Base-by-base conservation (phyloP, 2,113 vertebrate species). In the Strigops habroptila region DNA sequence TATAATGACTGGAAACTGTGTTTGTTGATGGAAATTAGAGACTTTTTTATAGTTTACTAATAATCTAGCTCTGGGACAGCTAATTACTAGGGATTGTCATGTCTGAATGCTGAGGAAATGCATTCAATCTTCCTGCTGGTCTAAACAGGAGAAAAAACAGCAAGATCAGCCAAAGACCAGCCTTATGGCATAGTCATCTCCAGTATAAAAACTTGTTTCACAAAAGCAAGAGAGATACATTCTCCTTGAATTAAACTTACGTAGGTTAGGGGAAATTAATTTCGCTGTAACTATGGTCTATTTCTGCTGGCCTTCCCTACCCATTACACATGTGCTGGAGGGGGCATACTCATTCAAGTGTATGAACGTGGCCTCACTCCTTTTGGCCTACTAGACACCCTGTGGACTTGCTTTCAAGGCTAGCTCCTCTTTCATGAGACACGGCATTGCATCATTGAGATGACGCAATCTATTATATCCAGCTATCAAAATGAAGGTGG, bases 21-120 rank as follows among this genome's bases (percentile, higher is more conserved):
- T 93, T 95, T 96, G 93, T 96, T 96, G 95, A 95, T 92, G 82
- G 84, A 94, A 97, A 96, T 92, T 70, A 88, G 64, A 88, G 75
- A 95, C 75, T 90, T 92, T 67, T 91, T 96, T 92, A 76, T 93
- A 90, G 67, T 71, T 93, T 94, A 70, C 87, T 94, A 82, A 91
- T 97, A 96, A 93, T 81, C 86, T 90, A 96, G 93, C 73, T 79
- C 84, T 86, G 93, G 91, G 93, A 95, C 91, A 87, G 77, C 91
- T 96, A 96, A 94, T 97, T 96, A 94, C 83, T 75, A 74, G 74
- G 39, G 70, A 86, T 60, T 93, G 93, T 77, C 78, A 49, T 41
- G 77, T 63, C 93, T 95, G 92, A 96, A 91, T 89, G 49, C 86
- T 65, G 86, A 96, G 90, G 87, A 48, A 80, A 33, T 41, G 39